Evolutionary conservation across 2,113 vertebrate species (phyloP).

Genomic region (Anarhynchus alexandrinus): DNA sequence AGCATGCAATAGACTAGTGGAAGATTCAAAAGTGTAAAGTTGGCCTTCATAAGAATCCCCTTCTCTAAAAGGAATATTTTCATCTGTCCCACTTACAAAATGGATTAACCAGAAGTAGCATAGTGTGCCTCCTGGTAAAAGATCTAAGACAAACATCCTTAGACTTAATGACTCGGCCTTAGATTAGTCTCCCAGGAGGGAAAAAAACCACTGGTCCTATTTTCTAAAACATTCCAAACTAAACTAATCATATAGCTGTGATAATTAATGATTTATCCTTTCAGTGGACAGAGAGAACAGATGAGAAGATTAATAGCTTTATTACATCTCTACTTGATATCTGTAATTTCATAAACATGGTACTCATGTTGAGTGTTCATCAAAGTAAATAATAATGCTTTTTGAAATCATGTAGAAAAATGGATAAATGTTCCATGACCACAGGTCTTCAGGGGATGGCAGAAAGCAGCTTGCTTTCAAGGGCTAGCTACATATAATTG

Average conservation of each 20-base stretch:
- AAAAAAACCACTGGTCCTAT: background rate
- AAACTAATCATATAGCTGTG: constrained; percentile 10
- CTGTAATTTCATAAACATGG: constrained; percentile 31
- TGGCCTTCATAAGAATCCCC: background rate
- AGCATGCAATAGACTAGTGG: background rate
- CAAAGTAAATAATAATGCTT: constrained; percentile 44
- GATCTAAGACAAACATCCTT: constrained; percentile 33
- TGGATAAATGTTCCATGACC: constrained; percentile 56
- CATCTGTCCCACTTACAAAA: constrained; percentile 21
- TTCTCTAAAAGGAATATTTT: constrained; percentile 4
- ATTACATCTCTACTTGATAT: constrained; percentile 16
- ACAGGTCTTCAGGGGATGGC: constrained; percentile 56
- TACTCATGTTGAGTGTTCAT: background rate
- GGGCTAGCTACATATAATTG: constrained; percentile 20
- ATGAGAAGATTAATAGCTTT: constrained; percentile 6
- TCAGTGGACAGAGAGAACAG: background rate
- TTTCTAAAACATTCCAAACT: constrained; percentile 8
- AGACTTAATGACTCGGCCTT: background rate
- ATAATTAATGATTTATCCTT: constrained; percentile 21
- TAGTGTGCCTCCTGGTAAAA: constrained; percentile 14
- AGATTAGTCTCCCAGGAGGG: background rate
- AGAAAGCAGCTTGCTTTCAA: constrained; percentile 51
- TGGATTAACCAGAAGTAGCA: constrained; percentile 23
- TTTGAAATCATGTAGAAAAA: constrained; percentile 63
- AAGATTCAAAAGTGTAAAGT: background rate